A percentile compares a stretch with the other conserved stretches of the same genome.
These are phyloP conservation scores for Botia almorhae DNA, from an alignment of 2,797 vertebrate species.

Conservation along the genomic window DNA sequence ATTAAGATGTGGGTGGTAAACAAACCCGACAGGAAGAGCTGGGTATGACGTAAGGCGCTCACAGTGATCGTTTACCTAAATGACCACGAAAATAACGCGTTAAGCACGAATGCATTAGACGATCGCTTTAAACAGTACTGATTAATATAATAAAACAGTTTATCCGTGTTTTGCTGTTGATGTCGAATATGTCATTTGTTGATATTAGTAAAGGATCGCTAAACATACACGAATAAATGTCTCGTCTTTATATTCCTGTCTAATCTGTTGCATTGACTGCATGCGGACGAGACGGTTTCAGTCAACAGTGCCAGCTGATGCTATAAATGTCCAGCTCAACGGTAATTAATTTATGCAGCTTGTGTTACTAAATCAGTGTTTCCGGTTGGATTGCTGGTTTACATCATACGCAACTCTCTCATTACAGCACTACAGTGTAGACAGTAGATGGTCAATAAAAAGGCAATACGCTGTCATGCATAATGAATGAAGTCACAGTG, in stretches of 20 bases:
- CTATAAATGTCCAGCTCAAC: conserved; percentile 22
- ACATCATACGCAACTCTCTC: conserved; percentile 17
- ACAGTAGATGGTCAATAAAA: conserved; percentile 21
- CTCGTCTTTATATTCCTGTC: neutral
- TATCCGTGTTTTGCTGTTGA: too few relatives aligned
- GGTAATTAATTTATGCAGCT: conserved; percentile 32
- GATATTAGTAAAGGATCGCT: too few relatives aligned
- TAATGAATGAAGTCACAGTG: conserved; percentile 26
- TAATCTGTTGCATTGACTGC: neutral
- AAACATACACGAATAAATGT: too few relatives aligned
- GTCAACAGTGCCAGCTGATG: conserved; percentile 3
- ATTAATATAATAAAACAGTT: too few relatives aligned
- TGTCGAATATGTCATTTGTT: too few relatives aligned
- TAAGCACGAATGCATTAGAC: neutral
- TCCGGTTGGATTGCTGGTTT: conserved; percentile 32
- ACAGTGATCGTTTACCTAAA: conserved; percentile 36
- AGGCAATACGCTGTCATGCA: neutral
- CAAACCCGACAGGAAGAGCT: conserved; percentile 32
- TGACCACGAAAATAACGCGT: neutral
- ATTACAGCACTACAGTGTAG: conserved; percentile 15
- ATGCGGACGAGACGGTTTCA: neutral
- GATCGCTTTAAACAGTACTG: neutral
- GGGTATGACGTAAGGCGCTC: conserved; percentile 48
- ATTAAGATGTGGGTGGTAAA: conserved; percentile 34
- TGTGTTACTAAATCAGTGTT: conserved; percentile 25